These are phyloP conservation scores for Barbus barbus DNA, from an alignment of 2,113 vertebrate genomes.

Conservation along the genomic window DNA sequence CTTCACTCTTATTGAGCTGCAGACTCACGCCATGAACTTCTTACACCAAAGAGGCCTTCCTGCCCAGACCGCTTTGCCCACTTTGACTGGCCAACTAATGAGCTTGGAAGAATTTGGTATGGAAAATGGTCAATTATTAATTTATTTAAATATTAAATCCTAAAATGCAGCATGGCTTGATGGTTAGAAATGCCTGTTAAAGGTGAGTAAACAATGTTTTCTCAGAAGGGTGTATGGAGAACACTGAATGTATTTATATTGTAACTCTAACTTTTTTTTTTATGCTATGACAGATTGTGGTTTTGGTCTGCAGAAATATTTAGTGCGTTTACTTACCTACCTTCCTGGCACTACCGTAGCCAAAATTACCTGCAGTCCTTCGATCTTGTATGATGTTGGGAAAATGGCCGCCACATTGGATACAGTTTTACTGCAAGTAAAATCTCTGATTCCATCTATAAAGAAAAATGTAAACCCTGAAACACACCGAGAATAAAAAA, in stretches of 20 bases:
- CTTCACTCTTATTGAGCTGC: conserved; percentile 73
- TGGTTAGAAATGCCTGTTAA: background rate
- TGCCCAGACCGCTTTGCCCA: conserved; percentile 68
- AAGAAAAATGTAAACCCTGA: background rate
- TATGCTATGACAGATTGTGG: conserved; percentile 69
- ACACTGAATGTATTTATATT: background rate
- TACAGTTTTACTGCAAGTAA: conserved; percentile 79
- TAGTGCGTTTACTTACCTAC: conserved; percentile 88
- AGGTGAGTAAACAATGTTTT: background rate
- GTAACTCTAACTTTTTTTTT: background rate
- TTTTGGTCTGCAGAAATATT: conserved; percentile 70
- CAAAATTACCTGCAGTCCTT: conserved; percentile 67
- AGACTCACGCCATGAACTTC: conserved; percentile 81
- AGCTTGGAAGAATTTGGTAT: conserved; percentile 80
- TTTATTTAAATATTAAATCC: background rate
- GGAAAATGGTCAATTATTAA: background rate
- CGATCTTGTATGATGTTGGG: conserved; percentile 81
- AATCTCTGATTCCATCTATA: background rate
- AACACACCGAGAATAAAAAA: background rate
- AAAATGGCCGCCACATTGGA: conserved; percentile 83
- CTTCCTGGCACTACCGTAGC: conserved; percentile 81
- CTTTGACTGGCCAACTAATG: conserved; percentile 69
- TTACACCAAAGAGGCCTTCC: conserved; percentile 82
- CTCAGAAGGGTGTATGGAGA: background rate
- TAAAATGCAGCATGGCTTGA: background rate